These are phyloP conservation scores for Coenonympha arcania DNA, from an alignment of 2,888 invertebrate genomes.

Conservation along the genomic window DNA sequence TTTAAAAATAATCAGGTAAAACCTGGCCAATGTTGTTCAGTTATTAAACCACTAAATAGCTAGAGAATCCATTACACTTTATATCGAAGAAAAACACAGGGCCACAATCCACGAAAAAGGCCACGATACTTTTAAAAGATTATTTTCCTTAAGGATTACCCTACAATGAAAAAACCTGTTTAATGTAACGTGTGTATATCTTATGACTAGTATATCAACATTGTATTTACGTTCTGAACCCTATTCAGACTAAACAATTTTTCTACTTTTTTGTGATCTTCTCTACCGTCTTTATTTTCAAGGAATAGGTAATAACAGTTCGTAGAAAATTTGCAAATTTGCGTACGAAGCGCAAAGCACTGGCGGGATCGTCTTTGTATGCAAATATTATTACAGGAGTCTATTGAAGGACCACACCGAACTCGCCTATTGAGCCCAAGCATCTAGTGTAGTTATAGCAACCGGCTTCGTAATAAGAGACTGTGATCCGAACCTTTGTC, in stretches of 20 bases:
- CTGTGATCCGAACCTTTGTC: constrained; percentile 39
- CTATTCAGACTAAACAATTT: constrained; percentile 15
- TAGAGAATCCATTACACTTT: no score
- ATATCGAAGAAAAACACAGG: no score
- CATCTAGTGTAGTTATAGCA: constrained; percentile 35
- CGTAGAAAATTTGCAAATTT: constrained; percentile 55
- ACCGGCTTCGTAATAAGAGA: constrained; percentile 45
- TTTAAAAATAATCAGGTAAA: no score
- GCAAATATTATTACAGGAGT: constrained; percentile 63
- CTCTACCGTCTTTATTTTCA: constrained; percentile 28
- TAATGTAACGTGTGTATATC: constrained; percentile 1
- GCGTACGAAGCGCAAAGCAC: constrained; percentile 55
- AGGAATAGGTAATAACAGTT: constrained; percentile 42
- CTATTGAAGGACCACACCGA: constrained; percentile 57
- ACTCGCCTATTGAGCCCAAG: constrained; percentile 45
- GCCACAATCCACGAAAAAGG: no score
- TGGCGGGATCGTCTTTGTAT: constrained; percentile 57
- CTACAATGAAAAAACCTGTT: neutral
- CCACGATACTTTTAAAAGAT: neutral
- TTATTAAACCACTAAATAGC: no score
- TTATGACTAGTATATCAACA: neutral
- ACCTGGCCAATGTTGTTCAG: no score
- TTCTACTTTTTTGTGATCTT: constrained; percentile 23
- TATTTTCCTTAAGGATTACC: neutral
- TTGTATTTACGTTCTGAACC: neutral